Conservation (phyloP, 1,140 invertebrate genomes). For the Octopus sinensis region DNA sequence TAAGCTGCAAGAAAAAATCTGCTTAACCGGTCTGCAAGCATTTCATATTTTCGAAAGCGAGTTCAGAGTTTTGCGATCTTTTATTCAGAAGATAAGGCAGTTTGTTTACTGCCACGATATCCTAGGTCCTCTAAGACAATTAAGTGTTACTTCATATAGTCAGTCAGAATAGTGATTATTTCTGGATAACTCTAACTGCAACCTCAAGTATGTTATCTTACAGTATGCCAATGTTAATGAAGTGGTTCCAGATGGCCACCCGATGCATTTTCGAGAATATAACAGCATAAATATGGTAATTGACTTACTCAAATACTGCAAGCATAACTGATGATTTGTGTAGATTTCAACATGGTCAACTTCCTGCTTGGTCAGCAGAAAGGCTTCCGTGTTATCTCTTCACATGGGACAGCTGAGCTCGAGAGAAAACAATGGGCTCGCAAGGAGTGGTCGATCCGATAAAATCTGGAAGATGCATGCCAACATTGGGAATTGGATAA, state of each 20-base stretch:
- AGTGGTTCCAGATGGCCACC: neutral
- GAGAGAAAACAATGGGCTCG: neutral
- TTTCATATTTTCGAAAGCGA: no score
- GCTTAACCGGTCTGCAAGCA: no score
- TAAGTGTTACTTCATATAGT: neutral
- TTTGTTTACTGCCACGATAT: no score
- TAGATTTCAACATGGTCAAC: neutral
- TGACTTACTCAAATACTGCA: neutral
- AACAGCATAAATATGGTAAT: neutral
- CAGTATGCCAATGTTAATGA: neutral
- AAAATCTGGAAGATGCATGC: neutral
- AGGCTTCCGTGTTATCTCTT: neutral
- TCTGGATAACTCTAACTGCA: neutral
- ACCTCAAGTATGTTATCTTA: neutral
- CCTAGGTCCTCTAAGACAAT: neutral
- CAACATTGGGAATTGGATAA: neutral
- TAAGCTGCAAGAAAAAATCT: no score
- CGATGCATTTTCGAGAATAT: neutral
- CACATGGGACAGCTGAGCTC: neutral
- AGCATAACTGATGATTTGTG: neutral
- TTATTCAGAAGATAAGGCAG: no score
- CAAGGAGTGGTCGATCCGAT: neutral
- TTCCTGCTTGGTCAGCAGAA: neutral
- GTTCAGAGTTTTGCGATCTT: no score
- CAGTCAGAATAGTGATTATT: neutral